These are phyloP conservation scores for Lepetodrilus schrolli DNA, from an alignment of 2,888 invertebrate species.

Conservation along the genomic window DNA sequence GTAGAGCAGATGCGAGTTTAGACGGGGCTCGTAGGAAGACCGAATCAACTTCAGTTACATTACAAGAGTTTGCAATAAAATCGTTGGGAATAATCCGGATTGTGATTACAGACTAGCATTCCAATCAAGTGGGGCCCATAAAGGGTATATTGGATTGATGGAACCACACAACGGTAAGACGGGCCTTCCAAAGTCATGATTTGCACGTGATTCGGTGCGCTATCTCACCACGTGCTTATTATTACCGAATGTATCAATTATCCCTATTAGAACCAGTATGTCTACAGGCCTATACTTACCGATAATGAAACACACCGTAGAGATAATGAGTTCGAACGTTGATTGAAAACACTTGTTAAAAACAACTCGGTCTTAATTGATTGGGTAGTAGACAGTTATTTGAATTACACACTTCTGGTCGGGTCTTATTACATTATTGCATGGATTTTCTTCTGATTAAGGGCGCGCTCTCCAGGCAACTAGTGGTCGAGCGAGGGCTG, in stretches of 20 bases:
- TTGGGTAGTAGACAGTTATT: conserved; percentile 28
- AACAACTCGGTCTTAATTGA: conserved; percentile 29
- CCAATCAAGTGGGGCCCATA: conserved; percentile 14
- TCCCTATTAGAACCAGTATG: background rate
- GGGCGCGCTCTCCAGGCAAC: conserved; percentile 25
- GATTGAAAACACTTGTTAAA: conserved; percentile 32
- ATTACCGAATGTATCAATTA: conserved; percentile 16
- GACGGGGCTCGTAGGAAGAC: background rate
- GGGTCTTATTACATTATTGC: conserved; percentile 33
- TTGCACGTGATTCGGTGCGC: background rate
- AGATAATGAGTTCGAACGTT: conserved; percentile 21
- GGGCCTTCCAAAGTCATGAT: background rate
- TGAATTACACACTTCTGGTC: conserved; percentile 30
- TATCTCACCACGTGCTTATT: background rate
- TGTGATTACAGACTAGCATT: background rate
- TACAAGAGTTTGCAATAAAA: background rate
- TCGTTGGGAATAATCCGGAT: background rate
- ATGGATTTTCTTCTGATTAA: conserved; percentile 33
- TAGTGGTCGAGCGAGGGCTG: conserved; percentile 11
- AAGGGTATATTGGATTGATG: conserved; percentile 1
- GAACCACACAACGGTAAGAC: background rate
- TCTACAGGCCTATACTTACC: conserved; percentile 23
- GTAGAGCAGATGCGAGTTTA: conserved; percentile 5
- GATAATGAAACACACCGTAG: conserved; percentile 12
- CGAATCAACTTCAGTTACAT: background rate